These are phyloP conservation scores for Ciconia stormi DNA, from an alignment of 2,113 vertebrate species.

Conservation along the genomic window DNA sequence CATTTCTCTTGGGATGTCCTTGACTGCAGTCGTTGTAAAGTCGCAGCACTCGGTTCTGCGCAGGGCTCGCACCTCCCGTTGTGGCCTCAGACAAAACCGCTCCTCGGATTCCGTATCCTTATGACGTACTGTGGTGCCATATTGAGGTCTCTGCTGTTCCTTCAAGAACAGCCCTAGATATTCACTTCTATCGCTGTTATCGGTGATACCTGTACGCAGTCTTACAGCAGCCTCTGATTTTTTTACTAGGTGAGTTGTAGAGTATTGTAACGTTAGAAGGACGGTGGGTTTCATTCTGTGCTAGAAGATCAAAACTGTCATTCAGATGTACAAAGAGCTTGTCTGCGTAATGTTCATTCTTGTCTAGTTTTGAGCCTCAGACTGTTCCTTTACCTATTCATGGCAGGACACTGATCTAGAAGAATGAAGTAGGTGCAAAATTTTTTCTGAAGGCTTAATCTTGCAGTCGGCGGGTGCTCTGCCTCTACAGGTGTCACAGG, in stretches of 20 bases:
- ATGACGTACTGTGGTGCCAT: background rate
- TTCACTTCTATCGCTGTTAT: background rate
- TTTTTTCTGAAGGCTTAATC: background rate
- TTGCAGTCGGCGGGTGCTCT: accelerated
- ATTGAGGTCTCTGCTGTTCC: background rate
- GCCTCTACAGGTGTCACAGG: background rate
- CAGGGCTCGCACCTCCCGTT: accelerated
- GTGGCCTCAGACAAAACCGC: background rate
- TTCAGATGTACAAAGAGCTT: background rate
- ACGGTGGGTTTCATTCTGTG: background rate
- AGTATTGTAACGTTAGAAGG: background rate
- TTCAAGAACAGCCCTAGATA: background rate
- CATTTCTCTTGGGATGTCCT: background rate
- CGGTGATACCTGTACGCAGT: background rate
- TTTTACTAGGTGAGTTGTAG: background rate
- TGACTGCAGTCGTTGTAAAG: accelerated
- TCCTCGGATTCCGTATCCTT: background rate
- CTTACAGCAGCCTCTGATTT: background rate
- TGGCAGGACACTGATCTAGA: background rate
- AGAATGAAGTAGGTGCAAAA: background rate
- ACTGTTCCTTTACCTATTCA: background rate
- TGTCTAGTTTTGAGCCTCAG: background rate
- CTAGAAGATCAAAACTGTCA: background rate
- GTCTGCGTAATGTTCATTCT: background rate
- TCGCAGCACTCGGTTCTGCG: accelerated